phyloP scores from a whole-genome alignment of 2,797 vertebrate genomes.

The Aphelocoma californica region DNA sequence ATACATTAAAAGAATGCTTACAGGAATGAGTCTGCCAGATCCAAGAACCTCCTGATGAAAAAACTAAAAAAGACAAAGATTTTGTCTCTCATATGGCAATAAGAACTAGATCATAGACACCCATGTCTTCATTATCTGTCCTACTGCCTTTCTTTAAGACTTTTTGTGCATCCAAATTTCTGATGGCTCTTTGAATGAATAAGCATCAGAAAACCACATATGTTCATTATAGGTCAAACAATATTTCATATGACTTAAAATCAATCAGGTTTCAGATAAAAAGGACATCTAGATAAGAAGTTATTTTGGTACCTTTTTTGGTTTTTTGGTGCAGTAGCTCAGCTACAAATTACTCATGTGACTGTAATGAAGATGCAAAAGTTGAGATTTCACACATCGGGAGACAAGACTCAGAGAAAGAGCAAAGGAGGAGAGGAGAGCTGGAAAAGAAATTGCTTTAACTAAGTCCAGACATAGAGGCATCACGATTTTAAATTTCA shows the following conservation, averaged over 20 bases:
- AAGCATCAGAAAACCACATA: neutral
- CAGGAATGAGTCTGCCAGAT: neutral
- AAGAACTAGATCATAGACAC: neutral
- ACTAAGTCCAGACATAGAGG: neutral
- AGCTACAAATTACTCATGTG: neutral
- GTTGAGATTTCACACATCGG: neutral
- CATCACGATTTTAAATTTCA: neutral
- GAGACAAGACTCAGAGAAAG: neutral
- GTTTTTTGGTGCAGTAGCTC: neutral
- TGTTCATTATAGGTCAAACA: neutral
- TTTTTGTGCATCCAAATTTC: neutral
- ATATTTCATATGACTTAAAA: neutral
- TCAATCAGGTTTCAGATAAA: neutral
- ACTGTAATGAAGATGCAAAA: neutral
- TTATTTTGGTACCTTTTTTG: neutral
- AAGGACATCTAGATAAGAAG: neutral
- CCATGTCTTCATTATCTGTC: neutral
- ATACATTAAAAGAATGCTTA: neutral
- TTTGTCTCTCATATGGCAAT: neutral
- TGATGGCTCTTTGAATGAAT: neutral
- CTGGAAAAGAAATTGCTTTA: neutral
- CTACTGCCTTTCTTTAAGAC: neutral
- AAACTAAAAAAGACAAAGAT: neutral
- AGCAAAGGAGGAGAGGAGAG: neutral
- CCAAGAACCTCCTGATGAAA: neutral